Conservation (phyloP, 2,888 invertebrate species). For the Anthoptus insignis region DNA sequence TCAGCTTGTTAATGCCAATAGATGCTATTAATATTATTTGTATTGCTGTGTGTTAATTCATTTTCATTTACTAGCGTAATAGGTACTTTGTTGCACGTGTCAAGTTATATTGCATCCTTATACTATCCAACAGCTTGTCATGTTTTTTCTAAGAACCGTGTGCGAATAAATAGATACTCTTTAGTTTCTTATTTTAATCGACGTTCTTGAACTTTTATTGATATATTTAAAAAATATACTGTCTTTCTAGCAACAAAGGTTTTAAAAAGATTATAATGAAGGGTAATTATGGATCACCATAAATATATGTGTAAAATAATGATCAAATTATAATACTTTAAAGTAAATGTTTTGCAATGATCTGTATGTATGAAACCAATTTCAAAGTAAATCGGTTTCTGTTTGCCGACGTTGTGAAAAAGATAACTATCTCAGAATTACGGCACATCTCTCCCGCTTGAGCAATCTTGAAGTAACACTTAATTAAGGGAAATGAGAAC, state of each 20-base stretch:
- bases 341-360: conserved; percentile 25
- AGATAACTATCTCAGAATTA: conserved; percentile 61
- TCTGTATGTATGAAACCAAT: conserved; percentile 32
- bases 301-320: not conserved
- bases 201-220: no score
- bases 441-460: conserved; percentile 60
- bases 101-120: conserved; percentile 16
- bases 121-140: conserved; percentile 10
- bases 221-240: no score
- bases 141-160: conserved; percentile 17
- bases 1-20: conserved; percentile 22
- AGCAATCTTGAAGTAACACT: conserved; percentile 54
- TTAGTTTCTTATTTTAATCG: no score
- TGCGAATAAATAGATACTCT: conserved; percentile 16
- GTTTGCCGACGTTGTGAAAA: conserved; percentile 61
- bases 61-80: conserved; percentile 28
- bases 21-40: conserved; percentile 22
- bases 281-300: no score
- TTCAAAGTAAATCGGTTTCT: conserved; percentile 36
- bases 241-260: no score
- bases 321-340: no score
- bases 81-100: conserved; percentile 28
- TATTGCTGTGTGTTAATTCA: conserved; percentile 28
- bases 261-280: no score
- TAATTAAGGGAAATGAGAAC: conserved; percentile 53